Base-by-base conservation (phyloP, 2,888 invertebrate genomes). In the Lithophane socia region DNA sequence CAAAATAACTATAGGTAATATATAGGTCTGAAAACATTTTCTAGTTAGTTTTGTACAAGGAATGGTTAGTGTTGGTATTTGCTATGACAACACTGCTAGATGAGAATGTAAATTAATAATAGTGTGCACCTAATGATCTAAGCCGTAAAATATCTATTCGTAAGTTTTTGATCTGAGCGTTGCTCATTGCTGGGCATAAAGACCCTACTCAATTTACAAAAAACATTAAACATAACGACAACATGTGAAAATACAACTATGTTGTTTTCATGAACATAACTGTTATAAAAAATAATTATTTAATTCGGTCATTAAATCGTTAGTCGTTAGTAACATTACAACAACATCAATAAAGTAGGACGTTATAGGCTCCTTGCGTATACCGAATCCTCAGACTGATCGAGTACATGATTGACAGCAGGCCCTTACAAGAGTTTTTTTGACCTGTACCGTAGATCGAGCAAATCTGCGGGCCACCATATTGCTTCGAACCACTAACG, bases 1-100 rank as follows among this genome's bases (percentile, higher is more conserved):
- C 12, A 73, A 61, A 70, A 70, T 44, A 61, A 29, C 61, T 67
- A 67, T 52, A n/a, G n/a, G n/a, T n/a, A n/a, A n/a, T n/a, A n/a
- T n/a, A n/a, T n/a, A 67, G 9, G 16, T 37, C 21, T 44, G 29
- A 58, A 58, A n/a, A 29, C 4, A 52, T 75, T 73, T 61, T 73
- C 3, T 21, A 24, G 18, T 71, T 16, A 16, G 8, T 29, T 42
- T 12, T 61, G 42, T 44, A 52, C 21, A 52, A 75, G 74, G 21
- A 74, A 61, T 52, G 21, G 24, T 60, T 73, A 24, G 21, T 42
- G 49, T 60, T 61, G 16, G 2, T 16, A 54, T n/a, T 75, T 24
- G 1, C 12, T 37, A 29, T 16, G 21, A 37, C 12, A 42, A 75
- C 12, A 65, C 18, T 18, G 4, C 18, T 29, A 37, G 12, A 47